phyloP scores from a whole-genome alignment of 2,113 vertebrate species.

The Antechinus flavipes region DNA sequence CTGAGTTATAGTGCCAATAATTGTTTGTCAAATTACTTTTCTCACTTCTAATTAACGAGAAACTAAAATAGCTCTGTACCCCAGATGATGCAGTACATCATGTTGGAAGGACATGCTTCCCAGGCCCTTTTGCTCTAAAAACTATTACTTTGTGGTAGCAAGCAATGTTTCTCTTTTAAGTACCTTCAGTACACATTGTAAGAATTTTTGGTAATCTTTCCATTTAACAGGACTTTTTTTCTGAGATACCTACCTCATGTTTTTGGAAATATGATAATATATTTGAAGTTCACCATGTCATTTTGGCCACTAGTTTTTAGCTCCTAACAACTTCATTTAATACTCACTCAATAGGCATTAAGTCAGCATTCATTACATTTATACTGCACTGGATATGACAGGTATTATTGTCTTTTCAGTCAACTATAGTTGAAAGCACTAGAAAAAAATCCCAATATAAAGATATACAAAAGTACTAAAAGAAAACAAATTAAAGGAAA shows the following conservation, averaged over 20 bases:
- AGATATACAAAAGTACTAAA: not conserved
- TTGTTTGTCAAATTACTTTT: slow-evolving; percentile 7
- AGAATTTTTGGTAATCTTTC: slow-evolving; percentile 28
- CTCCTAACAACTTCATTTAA: slow-evolving; percentile 29
- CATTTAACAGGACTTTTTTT: slow-evolving; percentile 36
- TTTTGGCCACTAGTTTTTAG: slow-evolving; percentile 28
- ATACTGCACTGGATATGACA: slow-evolving; percentile 7
- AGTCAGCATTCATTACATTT: slow-evolving; percentile 13
- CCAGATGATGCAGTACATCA: not conserved
- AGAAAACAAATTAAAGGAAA: not conserved
- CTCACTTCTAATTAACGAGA: slow-evolving; percentile 14
- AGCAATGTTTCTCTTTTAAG: slow-evolving; percentile 38
- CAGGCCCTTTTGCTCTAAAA: slow-evolving; percentile 2
- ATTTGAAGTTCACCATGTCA: not conserved
- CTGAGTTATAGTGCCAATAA: not conserved
- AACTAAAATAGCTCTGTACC: slow-evolving; percentile 22
- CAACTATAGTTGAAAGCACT: not conserved
- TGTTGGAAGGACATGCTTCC: not conserved
- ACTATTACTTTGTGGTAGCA: slow-evolving; percentile 3
- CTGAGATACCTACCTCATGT: slow-evolving; percentile 18
- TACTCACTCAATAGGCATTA: slow-evolving; percentile 3
- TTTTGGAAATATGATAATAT: slow-evolving; percentile 5
- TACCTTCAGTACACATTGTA: slow-evolving; percentile 35
- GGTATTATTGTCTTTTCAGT: slow-evolving; percentile 19
- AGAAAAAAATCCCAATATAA: not conserved